Percentiles rank a stretch among this genome's conserved stretches.
Conservation (phyloP, 2,888 invertebrate genomes). For the Antheraea yamamai region DNA sequence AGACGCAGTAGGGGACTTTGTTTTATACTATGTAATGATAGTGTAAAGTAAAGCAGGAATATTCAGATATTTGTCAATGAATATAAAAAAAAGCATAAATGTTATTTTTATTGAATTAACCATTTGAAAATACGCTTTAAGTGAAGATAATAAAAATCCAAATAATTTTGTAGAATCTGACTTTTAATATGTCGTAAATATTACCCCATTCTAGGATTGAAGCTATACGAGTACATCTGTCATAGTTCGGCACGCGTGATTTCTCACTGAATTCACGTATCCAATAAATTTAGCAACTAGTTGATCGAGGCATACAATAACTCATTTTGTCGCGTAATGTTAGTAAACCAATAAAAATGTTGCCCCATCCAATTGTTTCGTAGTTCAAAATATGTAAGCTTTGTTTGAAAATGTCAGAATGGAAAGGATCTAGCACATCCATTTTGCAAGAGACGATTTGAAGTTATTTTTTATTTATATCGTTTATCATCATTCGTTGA, state of each 20-base stretch:
- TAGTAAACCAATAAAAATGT: constrained; percentile 31
- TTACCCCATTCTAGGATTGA: background rate
- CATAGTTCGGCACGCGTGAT: constrained; percentile 15
- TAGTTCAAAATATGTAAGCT: background rate
- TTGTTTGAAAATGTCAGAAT: constrained; percentile 10
- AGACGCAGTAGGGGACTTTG: too few relatives aligned
- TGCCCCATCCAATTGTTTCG: constrained; percentile 40
- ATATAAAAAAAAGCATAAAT: background rate
- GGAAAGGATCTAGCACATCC: background rate
- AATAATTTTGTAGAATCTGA: background rate
- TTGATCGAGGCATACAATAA: constrained; percentile 27
- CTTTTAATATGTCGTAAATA: background rate
- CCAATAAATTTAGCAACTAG: constrained; percentile 20
- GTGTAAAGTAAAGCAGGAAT: background rate
- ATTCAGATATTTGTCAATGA: background rate
- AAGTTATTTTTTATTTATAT: background rate
- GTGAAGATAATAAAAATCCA: background rate
- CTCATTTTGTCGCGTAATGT: constrained; percentile 36
- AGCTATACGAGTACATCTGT: constrained; percentile 27
- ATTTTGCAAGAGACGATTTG: constrained; percentile 3
- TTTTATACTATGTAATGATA: too few relatives aligned
- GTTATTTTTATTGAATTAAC: background rate
- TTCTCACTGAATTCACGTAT: constrained; percentile 19
- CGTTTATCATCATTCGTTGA: background rate
- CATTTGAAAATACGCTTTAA: background rate